These are phyloP conservation scores for Tachina lurida DNA, from an alignment of 2,888 invertebrate genomes.

Conservation along the genomic window DNA sequence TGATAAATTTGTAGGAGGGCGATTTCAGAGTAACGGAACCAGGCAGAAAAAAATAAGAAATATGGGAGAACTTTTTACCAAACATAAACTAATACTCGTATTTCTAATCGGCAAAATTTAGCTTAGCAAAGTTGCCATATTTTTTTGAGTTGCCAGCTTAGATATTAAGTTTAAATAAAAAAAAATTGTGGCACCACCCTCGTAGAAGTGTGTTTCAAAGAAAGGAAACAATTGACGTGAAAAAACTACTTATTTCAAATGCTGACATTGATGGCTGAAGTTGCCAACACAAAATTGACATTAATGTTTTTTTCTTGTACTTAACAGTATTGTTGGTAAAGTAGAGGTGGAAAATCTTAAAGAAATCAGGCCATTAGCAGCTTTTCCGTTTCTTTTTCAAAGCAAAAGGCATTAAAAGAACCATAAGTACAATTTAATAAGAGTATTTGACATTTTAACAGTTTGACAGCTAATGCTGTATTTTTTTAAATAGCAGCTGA, in stretches of 20 bases:
- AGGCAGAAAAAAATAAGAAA: neutral
- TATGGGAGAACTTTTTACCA: neutral
- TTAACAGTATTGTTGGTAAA: slow-evolving; percentile 22
- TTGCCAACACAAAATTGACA: slow-evolving; percentile 62
- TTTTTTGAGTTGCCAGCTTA: neutral
- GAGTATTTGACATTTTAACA: slow-evolving; percentile 39
- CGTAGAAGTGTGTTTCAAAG: neutral
- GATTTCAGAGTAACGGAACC: neutral
- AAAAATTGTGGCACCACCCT: neutral
- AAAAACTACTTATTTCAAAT: slow-evolving; percentile 24
- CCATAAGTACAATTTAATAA: slow-evolving; percentile 31
- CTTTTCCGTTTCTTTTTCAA: slow-evolving; percentile 8
- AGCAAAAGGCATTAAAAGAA: neutral
- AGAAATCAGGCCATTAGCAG: slow-evolving; percentile 53
- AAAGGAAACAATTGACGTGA: slow-evolving; percentile 21
- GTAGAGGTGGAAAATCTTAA: slow-evolving; percentile 46
- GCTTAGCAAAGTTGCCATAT: neutral
- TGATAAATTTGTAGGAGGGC: neutral
- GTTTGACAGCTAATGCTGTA: slow-evolving; percentile 6
- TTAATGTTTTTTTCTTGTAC: slow-evolving; percentile 38
- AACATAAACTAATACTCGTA: too few species aligned
- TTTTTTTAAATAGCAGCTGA: slow-evolving; percentile 19
- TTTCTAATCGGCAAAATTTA: neutral
- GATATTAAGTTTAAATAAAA: neutral
- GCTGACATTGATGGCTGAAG: slow-evolving; percentile 63